Evolutionary conservation across 2,797 vertebrate species (phyloP).

Genomic region (Spatula clypeata): DNA sequence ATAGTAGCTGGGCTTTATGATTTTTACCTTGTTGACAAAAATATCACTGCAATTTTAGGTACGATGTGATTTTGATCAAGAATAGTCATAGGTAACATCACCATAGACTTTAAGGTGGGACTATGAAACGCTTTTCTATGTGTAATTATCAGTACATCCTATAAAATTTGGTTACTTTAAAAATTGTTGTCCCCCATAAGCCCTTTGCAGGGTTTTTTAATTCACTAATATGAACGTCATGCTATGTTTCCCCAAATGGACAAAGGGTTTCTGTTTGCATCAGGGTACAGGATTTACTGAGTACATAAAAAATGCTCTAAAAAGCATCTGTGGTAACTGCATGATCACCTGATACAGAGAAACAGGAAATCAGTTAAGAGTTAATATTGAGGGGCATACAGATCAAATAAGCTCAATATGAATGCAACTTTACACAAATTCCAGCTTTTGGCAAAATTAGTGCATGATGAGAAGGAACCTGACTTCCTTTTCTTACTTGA

Average conservation of each 20-base stretch:
- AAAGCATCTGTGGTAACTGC: neutral
- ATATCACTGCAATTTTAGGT: neutral
- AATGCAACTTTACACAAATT: neutral
- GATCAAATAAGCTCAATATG: neutral
- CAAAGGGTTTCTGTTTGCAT: neutral
- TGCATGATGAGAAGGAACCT: neutral
- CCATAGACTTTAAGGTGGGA: rapidly evolving
- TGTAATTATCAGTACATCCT: neutral
- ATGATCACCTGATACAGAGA: neutral
- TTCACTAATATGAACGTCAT: neutral
- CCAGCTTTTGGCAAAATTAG: neutral
- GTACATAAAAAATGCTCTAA: neutral
- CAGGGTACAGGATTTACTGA: neutral
- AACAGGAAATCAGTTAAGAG: neutral
- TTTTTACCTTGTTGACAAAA: neutral
- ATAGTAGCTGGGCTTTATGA: neutral
- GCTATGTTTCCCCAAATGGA: neutral
- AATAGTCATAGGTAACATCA: neutral
- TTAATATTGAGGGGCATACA: neutral
- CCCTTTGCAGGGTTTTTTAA: neutral
- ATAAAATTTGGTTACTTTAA: neutral
- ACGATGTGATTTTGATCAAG: neutral
- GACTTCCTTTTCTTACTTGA: neutral
- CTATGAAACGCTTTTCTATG: neutral
- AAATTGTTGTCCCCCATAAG: neutral